phyloP scores from a whole-genome alignment of 1,140 invertebrate genomes.

The Callitettix versicolor region DNA sequence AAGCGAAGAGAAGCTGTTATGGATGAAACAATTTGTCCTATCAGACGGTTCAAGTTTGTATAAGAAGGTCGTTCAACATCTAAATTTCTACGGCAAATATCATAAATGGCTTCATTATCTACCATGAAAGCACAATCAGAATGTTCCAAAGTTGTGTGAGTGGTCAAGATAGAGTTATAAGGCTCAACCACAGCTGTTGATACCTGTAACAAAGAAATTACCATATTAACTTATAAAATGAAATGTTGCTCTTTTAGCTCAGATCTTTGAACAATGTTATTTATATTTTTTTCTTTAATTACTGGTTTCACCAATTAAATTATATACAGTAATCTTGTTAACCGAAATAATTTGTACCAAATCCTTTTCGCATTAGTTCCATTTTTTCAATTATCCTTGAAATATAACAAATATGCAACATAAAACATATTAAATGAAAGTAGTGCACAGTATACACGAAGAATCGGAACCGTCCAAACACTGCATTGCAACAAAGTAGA shows the following conservation, averaged over 20 bases:
- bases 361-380: too few species aligned
- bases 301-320: too few species aligned
- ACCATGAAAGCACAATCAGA: conserved; percentile 56
- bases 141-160: conserved; percentile 58
- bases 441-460: too few species aligned
- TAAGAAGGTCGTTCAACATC: conserved; percentile 51
- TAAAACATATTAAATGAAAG: too few species aligned
- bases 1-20: conserved; percentile 79
- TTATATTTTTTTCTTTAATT: too few species aligned
- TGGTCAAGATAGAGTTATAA: conserved; percentile 68
- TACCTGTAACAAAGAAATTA: conserved; percentile 42
- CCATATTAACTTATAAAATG: not conserved
- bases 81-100: conserved; percentile 52
- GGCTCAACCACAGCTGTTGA: conserved; percentile 59
- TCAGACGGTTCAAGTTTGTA: conserved; percentile 50
- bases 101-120: conserved; percentile 60
- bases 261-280: too few species aligned
- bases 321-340: too few species aligned
- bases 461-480: too few species aligned
- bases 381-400: too few species aligned
- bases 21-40: conserved; percentile 70
- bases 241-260: not conserved
- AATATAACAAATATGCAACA: too few species aligned
- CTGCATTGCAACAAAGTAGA: too few species aligned
- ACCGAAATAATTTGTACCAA: too few species aligned